Evolutionary conservation across 2,888 invertebrate species (phyloP).

Genomic region (Phytoseiulus persimilis): DNA sequence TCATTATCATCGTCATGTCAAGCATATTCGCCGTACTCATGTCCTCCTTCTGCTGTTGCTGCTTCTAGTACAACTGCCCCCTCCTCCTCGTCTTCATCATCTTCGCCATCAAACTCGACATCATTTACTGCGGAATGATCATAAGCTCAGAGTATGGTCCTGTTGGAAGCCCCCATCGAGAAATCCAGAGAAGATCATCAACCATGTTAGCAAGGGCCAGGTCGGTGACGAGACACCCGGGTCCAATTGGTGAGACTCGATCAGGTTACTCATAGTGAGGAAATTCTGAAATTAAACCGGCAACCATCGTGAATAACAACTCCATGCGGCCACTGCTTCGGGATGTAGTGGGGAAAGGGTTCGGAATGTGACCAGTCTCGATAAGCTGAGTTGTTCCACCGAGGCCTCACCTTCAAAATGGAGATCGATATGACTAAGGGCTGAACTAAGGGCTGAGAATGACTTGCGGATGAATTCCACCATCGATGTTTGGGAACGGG

Average conservation of each 20-base stretch:
- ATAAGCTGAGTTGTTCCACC: background rate
- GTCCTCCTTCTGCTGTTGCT: background rate
- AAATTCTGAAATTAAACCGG: background rate
- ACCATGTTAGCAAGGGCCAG: background rate
- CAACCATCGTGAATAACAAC: too few relatives aligned
- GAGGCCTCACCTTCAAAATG: background rate
- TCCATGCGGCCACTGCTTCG: too few relatives aligned
- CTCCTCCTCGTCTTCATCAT: background rate
- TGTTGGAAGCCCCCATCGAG: background rate
- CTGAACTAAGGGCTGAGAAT: background rate
- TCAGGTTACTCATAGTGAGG: background rate
- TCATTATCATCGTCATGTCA: background rate
- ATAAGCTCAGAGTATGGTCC: background rate
- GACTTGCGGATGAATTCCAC: background rate
- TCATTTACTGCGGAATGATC: background rate
- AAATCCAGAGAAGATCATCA: background rate
- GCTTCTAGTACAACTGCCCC: background rate
- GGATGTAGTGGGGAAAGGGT: too few relatives aligned
- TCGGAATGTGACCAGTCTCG: background rate
- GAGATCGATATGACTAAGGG: background rate
- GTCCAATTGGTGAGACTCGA: background rate
- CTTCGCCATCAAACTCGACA: background rate
- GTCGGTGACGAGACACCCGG: slow-evolving; percentile 5
- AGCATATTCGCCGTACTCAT: background rate
- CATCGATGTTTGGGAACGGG: background rate